These are phyloP conservation scores for Caretta caretta DNA, from an alignment of 2,113 vertebrate genomes.

Conservation along the genomic window DNA sequence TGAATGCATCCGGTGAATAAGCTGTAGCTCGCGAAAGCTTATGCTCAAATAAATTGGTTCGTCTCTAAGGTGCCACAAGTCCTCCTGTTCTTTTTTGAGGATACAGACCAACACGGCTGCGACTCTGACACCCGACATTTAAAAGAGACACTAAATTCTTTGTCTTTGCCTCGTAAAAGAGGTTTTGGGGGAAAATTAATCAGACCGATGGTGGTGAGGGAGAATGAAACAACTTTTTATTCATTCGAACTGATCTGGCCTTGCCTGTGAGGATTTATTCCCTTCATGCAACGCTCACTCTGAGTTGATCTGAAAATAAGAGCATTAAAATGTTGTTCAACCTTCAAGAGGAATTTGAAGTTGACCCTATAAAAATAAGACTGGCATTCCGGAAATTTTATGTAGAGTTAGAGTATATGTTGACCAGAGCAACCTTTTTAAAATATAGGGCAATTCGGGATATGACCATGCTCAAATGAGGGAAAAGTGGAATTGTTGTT, in stretches of 20 bases:
- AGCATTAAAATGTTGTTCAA: not conserved
- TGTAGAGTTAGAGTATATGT: not conserved
- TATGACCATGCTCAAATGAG: not conserved
- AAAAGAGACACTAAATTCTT: not conserved
- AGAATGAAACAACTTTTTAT: not conserved
- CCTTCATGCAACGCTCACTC: not conserved
- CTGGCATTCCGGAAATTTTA: not conserved
- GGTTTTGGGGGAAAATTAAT: not conserved
- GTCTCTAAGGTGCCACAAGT: no score
- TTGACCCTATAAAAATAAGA: not conserved
- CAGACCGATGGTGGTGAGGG: rapidly evolving
- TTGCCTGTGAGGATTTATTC: not conserved
- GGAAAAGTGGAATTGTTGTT: not conserved
- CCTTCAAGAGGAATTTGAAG: not conserved
- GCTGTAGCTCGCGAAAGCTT: no score
- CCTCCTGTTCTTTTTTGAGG: no score
- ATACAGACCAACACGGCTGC: no score
- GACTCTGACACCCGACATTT: not conserved
- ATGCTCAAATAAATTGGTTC: no score
- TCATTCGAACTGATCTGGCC: not conserved
- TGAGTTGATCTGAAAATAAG: not conserved
- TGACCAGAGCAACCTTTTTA: no score
- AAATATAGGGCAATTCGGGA: not conserved
- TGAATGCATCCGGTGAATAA: no score
- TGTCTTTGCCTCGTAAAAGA: not conserved